Base-by-base conservation (phyloP, 2,888 invertebrate species). In the Thelaira solivaga region DNA sequence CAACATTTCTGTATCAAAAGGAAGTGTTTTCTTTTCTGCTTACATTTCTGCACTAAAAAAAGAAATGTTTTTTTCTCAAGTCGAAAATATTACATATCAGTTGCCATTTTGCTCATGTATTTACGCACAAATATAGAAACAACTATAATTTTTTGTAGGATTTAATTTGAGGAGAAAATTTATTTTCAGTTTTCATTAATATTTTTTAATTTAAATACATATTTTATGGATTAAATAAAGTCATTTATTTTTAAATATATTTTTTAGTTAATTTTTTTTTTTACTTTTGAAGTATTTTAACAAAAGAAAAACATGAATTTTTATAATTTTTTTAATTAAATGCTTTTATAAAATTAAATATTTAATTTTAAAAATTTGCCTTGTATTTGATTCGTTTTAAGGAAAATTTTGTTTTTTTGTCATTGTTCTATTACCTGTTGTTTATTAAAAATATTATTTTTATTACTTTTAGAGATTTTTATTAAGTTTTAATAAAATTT, bases 211-310 rank as follows among this genome's bases (percentile, higher is more conserved):
- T 71, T 18, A 62, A 65, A 51, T 69, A 18, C 13, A 55, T 47
- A 72, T 57, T 49, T 67, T 72, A 67, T 34, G 55, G 45, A 55
- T 61, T 76, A 76, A 69, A 75, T 67, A 75, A 72, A 80, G 75
- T 72, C 79, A 71, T 74, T 78, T 76, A 64, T 45, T 43, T 16
- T 26, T 34, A 26, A 64, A 49, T 34, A 55, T 13, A 34, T 20
- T 47, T 73, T 29, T 64, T 71, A 20, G 39, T 47, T 49, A 8
- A 45, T 45, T 41, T 29, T 65, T 18, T 47, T 31, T 64, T 18
- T 45, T 41, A 53, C 39, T 53, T 57, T 51, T 43, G 20, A 71
- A 59, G 41, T 65, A 36, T 41, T 47, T 53, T 10, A 53, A 47
- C 47, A 71, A 39, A 64, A 64, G 36, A 71, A 72, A 61, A 61